These are phyloP conservation scores for Scomber japonicus DNA, from an alignment of 2,113 vertebrate genomes.

Conservation along the genomic window DNA sequence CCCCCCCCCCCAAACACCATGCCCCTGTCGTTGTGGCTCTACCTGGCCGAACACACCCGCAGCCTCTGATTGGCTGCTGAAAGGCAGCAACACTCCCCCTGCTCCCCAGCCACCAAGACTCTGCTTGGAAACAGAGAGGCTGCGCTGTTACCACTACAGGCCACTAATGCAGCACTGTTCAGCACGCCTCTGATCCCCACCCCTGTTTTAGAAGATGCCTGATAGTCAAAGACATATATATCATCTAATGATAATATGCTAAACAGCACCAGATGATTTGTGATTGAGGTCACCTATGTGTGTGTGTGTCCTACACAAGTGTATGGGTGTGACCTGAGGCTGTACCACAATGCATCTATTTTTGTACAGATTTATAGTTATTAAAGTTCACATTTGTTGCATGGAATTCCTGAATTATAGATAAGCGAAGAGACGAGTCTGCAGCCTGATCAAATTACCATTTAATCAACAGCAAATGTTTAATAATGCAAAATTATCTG, in stretches of 20 bases:
- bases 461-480: conserved; percentile 15
- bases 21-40: conserved; percentile 70
- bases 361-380: not conserved
- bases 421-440: not conserved
- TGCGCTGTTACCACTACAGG: conserved; percentile 62
- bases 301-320: too few relatives aligned
- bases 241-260: not conserved
- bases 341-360: not conserved
- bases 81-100: conserved; percentile 60
- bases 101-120: conserved; percentile 76
- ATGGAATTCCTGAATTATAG: not conserved
- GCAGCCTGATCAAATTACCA: not conserved
- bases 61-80: conserved; percentile 74
- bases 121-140: conserved; percentile 83
- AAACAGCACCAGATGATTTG: not conserved
- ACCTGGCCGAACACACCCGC: conserved; percentile 81
- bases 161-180: conserved; percentile 62
- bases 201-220: conserved; percentile 28
- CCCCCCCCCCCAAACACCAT: not conserved
- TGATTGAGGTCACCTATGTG: not conserved
- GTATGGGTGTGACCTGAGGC: not conserved
- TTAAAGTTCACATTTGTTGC: not conserved
- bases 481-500: not conserved
- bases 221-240: conserved; percentile 10
- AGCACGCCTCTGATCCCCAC: conserved; percentile 35